Evolutionary conservation across 2,113 vertebrate genomes (phyloP), one percentile per base, ranked within the genome.

Genomic region (Bolborhynchus lineola): DNA sequence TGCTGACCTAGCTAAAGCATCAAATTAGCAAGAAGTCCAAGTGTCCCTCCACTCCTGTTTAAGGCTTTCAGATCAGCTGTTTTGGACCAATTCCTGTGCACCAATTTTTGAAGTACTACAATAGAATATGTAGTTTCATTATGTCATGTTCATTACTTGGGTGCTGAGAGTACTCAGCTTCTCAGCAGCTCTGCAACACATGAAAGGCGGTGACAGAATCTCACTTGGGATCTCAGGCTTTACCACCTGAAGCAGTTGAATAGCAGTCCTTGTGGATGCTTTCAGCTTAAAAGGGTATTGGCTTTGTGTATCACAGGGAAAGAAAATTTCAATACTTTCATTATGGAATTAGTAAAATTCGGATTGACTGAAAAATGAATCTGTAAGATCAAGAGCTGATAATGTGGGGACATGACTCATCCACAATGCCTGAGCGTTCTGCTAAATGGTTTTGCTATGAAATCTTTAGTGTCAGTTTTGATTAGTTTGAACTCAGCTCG

Each of bases 1-100:
- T 82, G 2, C 21, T 84, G 69, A 39, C 11, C 25, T 31, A 71
- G 52, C 35, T 41, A 44, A 81, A 79, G 15, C 29, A 76, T 81
- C n/a, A 92, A 95, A 90, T 86, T 35, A 65, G 15, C 24, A 90
- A 95, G 82, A 88, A 92, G 78, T 50, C n/a, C 15, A 79, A 52
- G 19, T 65, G 12, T 57, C 9, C 57, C 3, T 17, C 33, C 8
- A 7, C 26, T 55, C 35, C 33, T 84, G 6, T 92, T 78, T 79
- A 25, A 79, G 25, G 11, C 47, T 92, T 52, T 82, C 41, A 67
- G 21, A 72, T 85, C 41, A 72, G 44, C 47, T 69, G 31, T 16
- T 91, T 79, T 65, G 57, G 41, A 72, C 17, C 16, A 42, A 69
- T 68, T 74, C 82, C 67, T 80, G 53, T 85, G 26, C 44, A 72